Base-by-base conservation (phyloP, 2,888 invertebrate genomes). In the Drosophila quasianomalipes region DNA sequence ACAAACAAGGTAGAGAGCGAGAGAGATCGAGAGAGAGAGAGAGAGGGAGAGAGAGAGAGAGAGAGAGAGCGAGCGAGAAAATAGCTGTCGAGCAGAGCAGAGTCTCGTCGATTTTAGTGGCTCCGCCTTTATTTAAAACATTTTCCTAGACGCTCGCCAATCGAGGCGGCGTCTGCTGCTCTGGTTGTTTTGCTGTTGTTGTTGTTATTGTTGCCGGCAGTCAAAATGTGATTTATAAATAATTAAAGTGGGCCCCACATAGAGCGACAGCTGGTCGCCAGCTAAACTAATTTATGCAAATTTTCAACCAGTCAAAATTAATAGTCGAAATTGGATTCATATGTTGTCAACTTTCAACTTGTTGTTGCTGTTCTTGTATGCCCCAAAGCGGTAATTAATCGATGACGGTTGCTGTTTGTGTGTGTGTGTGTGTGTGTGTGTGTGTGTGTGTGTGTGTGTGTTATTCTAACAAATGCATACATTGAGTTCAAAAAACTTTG, bases 81-180 rank as follows among this genome's bases (percentile, higher is more conserved):
- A 62, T 4, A 51, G n/a, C 26, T 62, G 30, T 51, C 49, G 54
- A 31, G 47, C 47, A 47, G 26, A 16, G 16, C 4, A 47, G 26
- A 47, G 16, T 47, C 47, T 47, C 33, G 71, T 37, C 52, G 47
- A 16, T 47, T 60, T 62, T 64, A 61, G 72, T 57, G 82, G 74
- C 87, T 76, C 84, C 89, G 89, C 84, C 82, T 83, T 76, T 74
- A 69, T 73, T 76, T 53, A 49, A 86, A 73, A 80, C 49, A 79
- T 57, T 72, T 72, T 70, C 30, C 35, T 62, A 54, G 41, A n/a
- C 52, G 67, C 67, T 85, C 83, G 70, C 89, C 83, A 89, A 83
- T 89, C 72, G 69, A 83, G 63, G 73, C 65, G 70, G 28, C 37
- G 30, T 49, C 33, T 54, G 58, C 14, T 47, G 63, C 35, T 71